Conservation (phyloP, 2,888 invertebrate species). For the Acronicta alni region DNA sequence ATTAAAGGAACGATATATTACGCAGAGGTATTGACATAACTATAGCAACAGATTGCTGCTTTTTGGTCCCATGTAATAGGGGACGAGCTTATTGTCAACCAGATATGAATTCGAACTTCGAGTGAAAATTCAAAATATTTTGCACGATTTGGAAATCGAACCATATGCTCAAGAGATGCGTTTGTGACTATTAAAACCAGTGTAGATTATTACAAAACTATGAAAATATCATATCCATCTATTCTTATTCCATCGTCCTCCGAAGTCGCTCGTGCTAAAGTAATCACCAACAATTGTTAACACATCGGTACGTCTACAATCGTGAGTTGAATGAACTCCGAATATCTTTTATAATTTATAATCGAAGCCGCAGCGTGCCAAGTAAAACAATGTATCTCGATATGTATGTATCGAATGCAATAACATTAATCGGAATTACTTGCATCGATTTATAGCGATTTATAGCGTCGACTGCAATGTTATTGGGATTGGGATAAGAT, state of each 20-base stretch:
- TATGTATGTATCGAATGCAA: conserved; percentile 13
- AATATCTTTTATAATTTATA: conserved; percentile 46
- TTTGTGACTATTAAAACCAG: no score
- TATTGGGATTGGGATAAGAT: not conserved
- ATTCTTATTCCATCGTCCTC: conserved; percentile 24
- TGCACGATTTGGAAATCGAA: no score
- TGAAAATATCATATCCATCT: conserved; percentile 32
- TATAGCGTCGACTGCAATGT: not conserved
- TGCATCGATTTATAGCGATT: conserved; percentile 6
- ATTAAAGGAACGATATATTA: no score
- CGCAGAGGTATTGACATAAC: no score
- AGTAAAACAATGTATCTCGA: conserved; percentile 41
- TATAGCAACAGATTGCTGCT: no score
- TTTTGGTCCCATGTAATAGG: no score
- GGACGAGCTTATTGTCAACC: no score
- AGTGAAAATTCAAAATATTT: no score
- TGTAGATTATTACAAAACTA: not conserved
- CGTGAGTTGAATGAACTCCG: conserved; percentile 52
- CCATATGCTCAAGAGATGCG: no score
- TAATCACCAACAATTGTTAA: conserved; percentile 72
- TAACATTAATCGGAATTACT: conserved; percentile 22
- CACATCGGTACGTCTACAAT: conserved; percentile 26
- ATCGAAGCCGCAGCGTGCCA: conserved; percentile 41
- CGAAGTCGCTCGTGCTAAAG: conserved; percentile 64
- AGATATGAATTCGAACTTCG: no score